These are phyloP conservation scores for Pollenia griseotomentosa DNA, from an alignment of 2,888 invertebrate genomes.

Conservation along the genomic window DNA sequence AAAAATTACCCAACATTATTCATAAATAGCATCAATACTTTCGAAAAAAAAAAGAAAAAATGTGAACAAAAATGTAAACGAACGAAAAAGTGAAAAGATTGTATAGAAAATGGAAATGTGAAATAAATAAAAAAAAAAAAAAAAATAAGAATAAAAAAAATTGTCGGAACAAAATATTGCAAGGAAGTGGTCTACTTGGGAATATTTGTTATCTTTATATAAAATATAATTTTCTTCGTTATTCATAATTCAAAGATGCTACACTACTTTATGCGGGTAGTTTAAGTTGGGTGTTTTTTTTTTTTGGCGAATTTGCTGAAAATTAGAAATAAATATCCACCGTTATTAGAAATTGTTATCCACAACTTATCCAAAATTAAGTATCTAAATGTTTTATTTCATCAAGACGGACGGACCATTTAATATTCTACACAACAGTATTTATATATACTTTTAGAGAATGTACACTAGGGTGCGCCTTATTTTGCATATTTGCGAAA, in stretches of 20 bases:
- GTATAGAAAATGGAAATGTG: constrained; percentile 7
- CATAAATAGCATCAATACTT: constrained; percentile 49
- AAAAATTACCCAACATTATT: constrained; percentile 58
- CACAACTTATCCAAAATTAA: no score
- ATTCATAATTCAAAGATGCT: constrained; percentile 19
- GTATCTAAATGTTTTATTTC: no score
- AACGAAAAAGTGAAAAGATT: background rate
- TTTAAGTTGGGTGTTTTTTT: background rate
- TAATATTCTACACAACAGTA: background rate
- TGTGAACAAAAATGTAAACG: background rate
- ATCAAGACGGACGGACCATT: no score
- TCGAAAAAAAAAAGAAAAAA: background rate
- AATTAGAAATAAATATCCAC: no score
- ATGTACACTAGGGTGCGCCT: background rate
- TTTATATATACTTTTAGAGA: background rate
- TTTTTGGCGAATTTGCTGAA: background rate
- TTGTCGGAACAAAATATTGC: constrained; percentile 6
- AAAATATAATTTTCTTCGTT: constrained; percentile 23
- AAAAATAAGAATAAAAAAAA: background rate
- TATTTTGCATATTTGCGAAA: no score
- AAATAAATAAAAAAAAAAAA: background rate
- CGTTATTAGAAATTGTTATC: no score
- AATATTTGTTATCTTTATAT: constrained; percentile 55
- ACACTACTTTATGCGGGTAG: background rate
- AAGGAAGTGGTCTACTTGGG: constrained; percentile 64